Percentiles rank a stretch among this genome's conserved stretches.
These are phyloP conservation scores for Nyctalus aviator DNA, from an alignment of 2,797 vertebrate genomes.

Conservation along the genomic window DNA sequence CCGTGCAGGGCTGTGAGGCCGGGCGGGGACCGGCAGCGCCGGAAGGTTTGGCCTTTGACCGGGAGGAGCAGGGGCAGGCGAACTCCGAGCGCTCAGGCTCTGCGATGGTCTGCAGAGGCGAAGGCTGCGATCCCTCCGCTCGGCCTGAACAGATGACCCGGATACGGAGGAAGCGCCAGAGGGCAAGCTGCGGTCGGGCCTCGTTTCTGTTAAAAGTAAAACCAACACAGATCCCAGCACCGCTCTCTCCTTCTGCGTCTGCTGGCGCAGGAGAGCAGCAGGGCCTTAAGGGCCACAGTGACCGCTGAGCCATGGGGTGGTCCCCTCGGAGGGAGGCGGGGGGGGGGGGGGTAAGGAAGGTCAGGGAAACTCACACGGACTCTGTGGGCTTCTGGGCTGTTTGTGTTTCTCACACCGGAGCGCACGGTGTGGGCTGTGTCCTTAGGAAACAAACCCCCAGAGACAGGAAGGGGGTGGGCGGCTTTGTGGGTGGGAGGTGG, in stretches of 20 bases:
- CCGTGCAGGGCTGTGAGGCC: rapidly evolving
- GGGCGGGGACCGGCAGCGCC: neutral
- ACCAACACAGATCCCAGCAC: no score
- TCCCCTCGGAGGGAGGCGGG: neutral
- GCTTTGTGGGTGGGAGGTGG: neutral
- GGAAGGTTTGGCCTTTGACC: neutral
- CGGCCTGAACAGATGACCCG: neutral
- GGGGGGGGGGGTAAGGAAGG: neutral
- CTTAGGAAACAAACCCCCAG: neutral
- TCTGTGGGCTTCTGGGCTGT: neutral
- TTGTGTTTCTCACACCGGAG: neutral
- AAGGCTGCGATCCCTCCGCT: neutral
- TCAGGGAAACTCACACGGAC: neutral
- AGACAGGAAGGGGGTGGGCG: neutral
- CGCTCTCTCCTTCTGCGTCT: no score
- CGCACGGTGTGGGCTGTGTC: neutral
- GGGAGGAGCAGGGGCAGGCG: neutral
- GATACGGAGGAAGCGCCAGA: no score
- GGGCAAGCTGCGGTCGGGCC: neutral
- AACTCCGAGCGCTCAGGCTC: rapidly evolving
- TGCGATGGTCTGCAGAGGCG: neutral
- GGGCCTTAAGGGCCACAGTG: no score
- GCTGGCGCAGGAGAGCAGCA: no score
- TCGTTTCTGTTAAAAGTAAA: neutral
- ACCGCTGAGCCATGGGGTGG: no score